phyloP scores from a whole-genome alignment of 1,140 invertebrate genomes.

The Tetraneura akinire region DNA sequence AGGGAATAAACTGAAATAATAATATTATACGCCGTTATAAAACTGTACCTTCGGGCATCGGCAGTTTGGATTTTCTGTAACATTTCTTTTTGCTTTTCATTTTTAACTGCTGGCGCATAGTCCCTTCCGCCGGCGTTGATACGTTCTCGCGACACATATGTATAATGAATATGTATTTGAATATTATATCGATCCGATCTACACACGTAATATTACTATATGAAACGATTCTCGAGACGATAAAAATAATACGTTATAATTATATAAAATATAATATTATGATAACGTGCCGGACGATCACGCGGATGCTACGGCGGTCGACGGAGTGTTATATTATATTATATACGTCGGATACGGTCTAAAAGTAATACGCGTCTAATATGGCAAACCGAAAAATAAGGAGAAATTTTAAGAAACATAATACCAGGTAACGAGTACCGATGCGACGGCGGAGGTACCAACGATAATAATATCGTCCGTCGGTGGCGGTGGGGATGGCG shows the following conservation, averaged over 20 bases:
- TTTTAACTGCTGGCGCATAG: constrained; percentile 31
- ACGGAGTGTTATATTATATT: too few relatives aligned
- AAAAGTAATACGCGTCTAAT: constrained; percentile 13
- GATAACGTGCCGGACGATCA: too few relatives aligned
- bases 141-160: constrained; percentile 24
- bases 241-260: too few relatives aligned
- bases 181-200: too few relatives aligned
- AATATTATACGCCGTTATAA: background rate
- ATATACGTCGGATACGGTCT: background rate
- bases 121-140: background rate
- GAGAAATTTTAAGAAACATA: constrained; percentile 47
- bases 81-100: constrained; percentile 45
- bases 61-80: constrained; percentile 32
- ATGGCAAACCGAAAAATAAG: background rate
- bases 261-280: too few relatives aligned
- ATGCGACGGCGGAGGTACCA: background rate
- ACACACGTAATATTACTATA: too few relatives aligned
- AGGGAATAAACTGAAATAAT: background rate
- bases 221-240: too few relatives aligned
- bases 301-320: too few relatives aligned
- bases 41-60: constrained; percentile 25
- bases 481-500: background rate
- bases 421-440: background rate
- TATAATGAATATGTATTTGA: too few relatives aligned
- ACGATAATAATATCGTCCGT: too few relatives aligned